Conservation (phyloP, 2,888 invertebrate species). For the Ephialtes manifestator region DNA sequence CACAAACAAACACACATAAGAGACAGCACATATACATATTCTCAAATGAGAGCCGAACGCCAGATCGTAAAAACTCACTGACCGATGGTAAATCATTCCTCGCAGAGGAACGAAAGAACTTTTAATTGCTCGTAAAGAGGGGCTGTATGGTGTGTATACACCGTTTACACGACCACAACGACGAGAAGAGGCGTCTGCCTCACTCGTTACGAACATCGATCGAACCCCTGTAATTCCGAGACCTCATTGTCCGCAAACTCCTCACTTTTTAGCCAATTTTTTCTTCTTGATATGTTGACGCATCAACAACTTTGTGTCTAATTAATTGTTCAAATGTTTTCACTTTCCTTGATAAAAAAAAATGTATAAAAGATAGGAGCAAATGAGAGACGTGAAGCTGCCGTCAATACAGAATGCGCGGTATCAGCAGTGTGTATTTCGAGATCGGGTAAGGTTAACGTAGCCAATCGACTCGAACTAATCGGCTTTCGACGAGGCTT, state of each 20-base stretch:
- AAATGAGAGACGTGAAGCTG: slow-evolving; percentile 8
- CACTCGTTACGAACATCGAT: slow-evolving; percentile 44
- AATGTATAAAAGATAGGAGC: not conserved
- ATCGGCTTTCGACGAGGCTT: slow-evolving; percentile 68
- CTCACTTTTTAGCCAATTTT: slow-evolving; percentile 18
- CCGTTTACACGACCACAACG: slow-evolving; percentile 27
- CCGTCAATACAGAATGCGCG: not conserved
- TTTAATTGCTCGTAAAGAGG: slow-evolving; percentile 66
- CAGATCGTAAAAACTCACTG: slow-evolving; percentile 57
- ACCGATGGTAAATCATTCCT: slow-evolving; percentile 56
- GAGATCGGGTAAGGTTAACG: slow-evolving; percentile 70
- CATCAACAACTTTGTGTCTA: not conserved
- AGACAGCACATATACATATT: not conserved
- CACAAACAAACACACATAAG: not conserved
- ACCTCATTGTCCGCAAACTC: slow-evolving; percentile 22
- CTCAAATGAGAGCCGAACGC: slow-evolving; percentile 21
- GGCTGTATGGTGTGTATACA: slow-evolving; percentile 27
- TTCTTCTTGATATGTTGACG: not conserved
- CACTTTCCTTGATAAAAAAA: not conserved
- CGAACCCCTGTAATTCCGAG: slow-evolving; percentile 21
- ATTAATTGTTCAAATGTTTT: slow-evolving; percentile 1
- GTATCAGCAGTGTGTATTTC: slow-evolving; percentile 58
- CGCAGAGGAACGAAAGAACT: slow-evolving; percentile 44
- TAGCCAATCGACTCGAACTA: slow-evolving; percentile 72
- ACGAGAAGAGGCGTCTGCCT: slow-evolving; percentile 33